Conservation (phyloP, 2,113 vertebrate genomes). For the Pithys albifrons region DNA sequence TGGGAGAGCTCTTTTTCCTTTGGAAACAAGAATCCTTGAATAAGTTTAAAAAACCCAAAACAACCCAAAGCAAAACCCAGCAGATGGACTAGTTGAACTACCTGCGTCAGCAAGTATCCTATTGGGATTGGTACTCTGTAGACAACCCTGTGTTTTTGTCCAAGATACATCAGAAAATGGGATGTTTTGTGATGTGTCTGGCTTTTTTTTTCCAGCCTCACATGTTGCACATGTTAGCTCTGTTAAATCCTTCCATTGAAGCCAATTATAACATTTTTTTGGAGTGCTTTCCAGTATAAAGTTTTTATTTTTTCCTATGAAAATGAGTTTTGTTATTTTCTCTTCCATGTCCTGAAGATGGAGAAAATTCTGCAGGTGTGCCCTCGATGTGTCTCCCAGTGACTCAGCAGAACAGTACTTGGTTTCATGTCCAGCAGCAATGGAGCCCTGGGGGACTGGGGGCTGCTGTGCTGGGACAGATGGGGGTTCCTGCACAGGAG, state of each 20-base stretch:
- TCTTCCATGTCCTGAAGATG: background rate
- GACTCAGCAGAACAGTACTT: background rate
- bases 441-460: background rate
- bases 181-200: background rate
- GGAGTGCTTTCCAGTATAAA: background rate
- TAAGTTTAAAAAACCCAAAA: accelerated
- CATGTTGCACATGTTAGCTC: background rate
- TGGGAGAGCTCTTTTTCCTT: background rate
- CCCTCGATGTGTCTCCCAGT: background rate
- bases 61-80: background rate
- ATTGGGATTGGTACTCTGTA: background rate
- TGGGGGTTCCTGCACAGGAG: background rate
- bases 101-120: background rate
- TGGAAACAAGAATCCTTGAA: background rate
- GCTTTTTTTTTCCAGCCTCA: background rate
- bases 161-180: background rate
- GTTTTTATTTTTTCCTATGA: background rate
- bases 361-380: background rate
- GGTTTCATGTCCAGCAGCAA: background rate
- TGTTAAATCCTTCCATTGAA: background rate
- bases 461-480: background rate
- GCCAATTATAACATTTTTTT: background rate
- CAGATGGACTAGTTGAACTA: background rate
- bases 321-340: background rate
- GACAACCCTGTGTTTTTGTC: background rate